Evolutionary conservation across 2,113 vertebrate genomes (phyloP).

Genomic region (Polypterus bichir): DNA sequence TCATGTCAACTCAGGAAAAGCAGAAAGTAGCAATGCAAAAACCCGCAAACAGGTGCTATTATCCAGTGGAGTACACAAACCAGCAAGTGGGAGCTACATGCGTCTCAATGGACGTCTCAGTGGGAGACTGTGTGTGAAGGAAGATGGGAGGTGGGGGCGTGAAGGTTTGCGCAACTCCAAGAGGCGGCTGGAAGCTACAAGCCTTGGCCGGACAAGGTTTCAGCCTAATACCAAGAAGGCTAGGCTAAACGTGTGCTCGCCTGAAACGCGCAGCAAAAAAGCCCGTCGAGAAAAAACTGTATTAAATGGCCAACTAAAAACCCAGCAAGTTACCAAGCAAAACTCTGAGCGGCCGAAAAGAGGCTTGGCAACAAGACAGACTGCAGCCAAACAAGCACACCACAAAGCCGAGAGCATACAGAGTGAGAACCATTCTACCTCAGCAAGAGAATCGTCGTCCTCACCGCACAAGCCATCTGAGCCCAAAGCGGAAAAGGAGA

Average conservation of each 20-base stretch:
- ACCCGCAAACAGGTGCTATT: conserved; percentile 99
- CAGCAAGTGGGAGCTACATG: conserved; percentile 22
- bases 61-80: conserved; percentile 46
- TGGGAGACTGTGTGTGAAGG: conserved; percentile 74
- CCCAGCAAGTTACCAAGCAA: conserved; percentile 55
- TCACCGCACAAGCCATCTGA: conserved; percentile 65
- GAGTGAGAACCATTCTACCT: conserved; percentile 81
- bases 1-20: conserved; percentile 98
- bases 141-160: conserved; percentile 66
- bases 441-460: conserved; percentile 67
- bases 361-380: conserved; percentile 75
- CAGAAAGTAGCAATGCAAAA: conserved; percentile 99
- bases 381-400: conserved; percentile 77
- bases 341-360: conserved; percentile 69
- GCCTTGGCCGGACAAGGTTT: conserved; percentile 28
- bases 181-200: conserved; percentile 74
- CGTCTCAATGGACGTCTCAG: conserved; percentile 85
- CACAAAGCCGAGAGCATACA: conserved; percentile 70
- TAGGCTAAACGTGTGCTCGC: conserved; percentile 36
- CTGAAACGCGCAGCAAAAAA: conserved; percentile 74
- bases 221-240: conserved; percentile 42
- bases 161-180: conserved; percentile 93
- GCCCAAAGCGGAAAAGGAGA: conserved; percentile 59
- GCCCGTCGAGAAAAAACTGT: conserved; percentile 36
- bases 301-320: conserved; percentile 66